A percentile compares a stretch with the other conserved stretches of the same genome.
These are phyloP conservation scores for Lasioglossum baleicum DNA, from an alignment of 1,140 invertebrate species.

Conservation along the genomic window DNA sequence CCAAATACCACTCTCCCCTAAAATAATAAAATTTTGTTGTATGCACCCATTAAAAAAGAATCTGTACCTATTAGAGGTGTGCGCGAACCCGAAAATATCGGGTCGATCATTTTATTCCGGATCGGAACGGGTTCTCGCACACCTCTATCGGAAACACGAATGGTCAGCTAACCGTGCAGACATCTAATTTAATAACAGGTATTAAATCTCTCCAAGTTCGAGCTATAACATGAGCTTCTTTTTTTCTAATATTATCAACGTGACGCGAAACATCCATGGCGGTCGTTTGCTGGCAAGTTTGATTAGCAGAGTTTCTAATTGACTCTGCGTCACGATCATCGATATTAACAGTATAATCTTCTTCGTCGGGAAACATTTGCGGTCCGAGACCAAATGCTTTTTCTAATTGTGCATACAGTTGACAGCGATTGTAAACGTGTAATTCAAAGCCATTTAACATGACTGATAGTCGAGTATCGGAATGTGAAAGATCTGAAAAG, in stretches of 20 bases:
- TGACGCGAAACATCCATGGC: constrained; percentile 79
- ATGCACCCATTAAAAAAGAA: not conserved
- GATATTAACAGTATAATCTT: constrained; percentile 69
- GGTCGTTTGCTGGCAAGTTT: constrained; percentile 85
- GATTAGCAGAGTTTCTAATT: constrained; percentile 76
- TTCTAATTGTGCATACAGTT: constrained; percentile 93
- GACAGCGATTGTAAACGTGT: constrained; percentile 96
- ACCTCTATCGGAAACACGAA: no score
- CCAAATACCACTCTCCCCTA: constrained; percentile 96
- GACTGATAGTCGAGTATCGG: constrained; percentile 94
- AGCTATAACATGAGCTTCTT: constrained; percentile 83
- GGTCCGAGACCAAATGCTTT: constrained; percentile 92
- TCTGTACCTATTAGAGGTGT: constrained; percentile 6
- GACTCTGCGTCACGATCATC: constrained; percentile 77
- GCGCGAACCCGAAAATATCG: not conserved
- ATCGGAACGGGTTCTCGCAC: no score
- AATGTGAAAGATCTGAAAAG: constrained; percentile 94
- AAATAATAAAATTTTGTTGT: constrained; percentile 55
- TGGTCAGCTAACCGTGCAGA: constrained; percentile 85
- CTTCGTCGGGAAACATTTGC: constrained; percentile 84
- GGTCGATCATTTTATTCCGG: no score
- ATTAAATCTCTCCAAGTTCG: constrained; percentile 97
- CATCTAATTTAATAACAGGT: constrained; percentile 97
- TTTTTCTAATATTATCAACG: constrained; percentile 76
- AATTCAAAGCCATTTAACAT: constrained; percentile 97